These are phyloP conservation scores for Bolinopsis microptera DNA, from an alignment of 37 sponge, comb jelly and placozoan species.

Conservation along the genomic window DNA sequence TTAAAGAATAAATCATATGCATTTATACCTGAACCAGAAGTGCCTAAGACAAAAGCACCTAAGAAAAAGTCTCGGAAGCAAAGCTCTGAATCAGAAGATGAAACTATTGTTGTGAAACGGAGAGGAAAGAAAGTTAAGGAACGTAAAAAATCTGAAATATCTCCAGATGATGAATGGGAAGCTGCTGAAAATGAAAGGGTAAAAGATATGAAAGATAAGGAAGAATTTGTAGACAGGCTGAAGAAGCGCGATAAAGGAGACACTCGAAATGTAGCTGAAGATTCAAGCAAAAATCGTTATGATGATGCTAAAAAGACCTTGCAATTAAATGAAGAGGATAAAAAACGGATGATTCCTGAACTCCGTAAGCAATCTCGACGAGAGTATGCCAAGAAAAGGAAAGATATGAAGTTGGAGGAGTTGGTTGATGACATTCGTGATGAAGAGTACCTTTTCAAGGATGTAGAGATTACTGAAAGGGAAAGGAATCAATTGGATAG, in stretches of 20 bases:
- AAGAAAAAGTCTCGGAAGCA: conserved; percentile 52
- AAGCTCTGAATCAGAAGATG: conserved; percentile 73
- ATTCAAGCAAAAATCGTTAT: conserved; percentile 81
- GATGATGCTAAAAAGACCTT: conserved; percentile 81
- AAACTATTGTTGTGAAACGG: conserved; percentile 67
- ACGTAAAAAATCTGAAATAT: not conserved
- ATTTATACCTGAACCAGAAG: conserved; percentile 3
- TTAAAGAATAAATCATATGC: conserved; percentile 63
- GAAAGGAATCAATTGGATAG: conserved; percentile 2
- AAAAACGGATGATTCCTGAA: conserved; percentile 80
- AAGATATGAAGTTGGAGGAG: conserved; percentile 86
- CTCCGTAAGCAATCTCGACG: conserved; percentile 82
- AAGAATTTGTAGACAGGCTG: conserved; percentile 85
- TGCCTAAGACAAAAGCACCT: not conserved
- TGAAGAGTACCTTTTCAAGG: conserved; percentile 81
- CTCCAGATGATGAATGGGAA: conserved; percentile 68
- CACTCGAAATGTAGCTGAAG: conserved; percentile 86
- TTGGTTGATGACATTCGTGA: conserved; percentile 89
- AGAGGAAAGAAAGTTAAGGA: not conserved
- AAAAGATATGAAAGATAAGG: conserved; percentile 80
- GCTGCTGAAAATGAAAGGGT: conserved; percentile 75
- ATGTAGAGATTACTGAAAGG: conserved; percentile 65
- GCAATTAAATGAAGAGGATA: conserved; percentile 77
- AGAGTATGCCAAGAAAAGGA: conserved; percentile 82
- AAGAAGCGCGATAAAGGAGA: conserved; percentile 83